Base-by-base conservation (phyloP, 2,113 vertebrate genomes). In the Mionectes macconnelli region DNA sequence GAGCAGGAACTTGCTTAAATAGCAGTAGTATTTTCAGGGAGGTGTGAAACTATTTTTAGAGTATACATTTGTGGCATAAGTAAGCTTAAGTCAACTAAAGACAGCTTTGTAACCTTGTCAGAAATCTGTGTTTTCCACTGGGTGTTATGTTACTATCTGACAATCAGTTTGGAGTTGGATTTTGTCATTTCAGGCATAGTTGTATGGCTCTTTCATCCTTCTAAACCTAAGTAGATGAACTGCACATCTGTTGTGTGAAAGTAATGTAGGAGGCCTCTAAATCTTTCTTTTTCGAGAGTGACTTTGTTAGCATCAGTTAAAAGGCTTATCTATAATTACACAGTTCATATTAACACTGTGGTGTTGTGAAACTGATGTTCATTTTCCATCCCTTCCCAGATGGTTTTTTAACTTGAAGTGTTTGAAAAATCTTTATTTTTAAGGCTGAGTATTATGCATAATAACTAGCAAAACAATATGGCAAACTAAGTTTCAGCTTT, bases 271-370 rank as follows among this genome's bases (percentile, higher is more conserved):
- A 85, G 69, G 70, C 25, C 57, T 73, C 83, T 84, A 37, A 40
- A 57, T 35, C 77, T 67, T 89, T 89, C 87, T 85, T 23, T 94
- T 89, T 95, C 42, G 55, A 57, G 72, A 82, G 13, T 90, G 60
- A 93, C 90, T 96, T 85, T 90, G 67, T 91, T 90, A 91, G 63
- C 30, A 89, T 93, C 47, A 92, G 33, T 90, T 94, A 57, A 90
- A 94, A 84, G 49, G 68, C 64, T 73, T 88, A 63, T 52, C 45
- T 91, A n/a, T 90, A 93, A 93, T 75, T 87, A 40, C 42, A 5
- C 25, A 77, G 67, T 49, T 85, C 57, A 69, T 86, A 52, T 56
- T 59, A 81, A 33, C 50, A 55, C 31, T 50, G 6, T 31, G 5
- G 24, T 89, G 69, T 74, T 92, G 64, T 55, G 67, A 87, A 94